Evolutionary conservation across 2,797 vertebrate genomes (phyloP).

Genomic region (Melanotaenia nigrans): DNA sequence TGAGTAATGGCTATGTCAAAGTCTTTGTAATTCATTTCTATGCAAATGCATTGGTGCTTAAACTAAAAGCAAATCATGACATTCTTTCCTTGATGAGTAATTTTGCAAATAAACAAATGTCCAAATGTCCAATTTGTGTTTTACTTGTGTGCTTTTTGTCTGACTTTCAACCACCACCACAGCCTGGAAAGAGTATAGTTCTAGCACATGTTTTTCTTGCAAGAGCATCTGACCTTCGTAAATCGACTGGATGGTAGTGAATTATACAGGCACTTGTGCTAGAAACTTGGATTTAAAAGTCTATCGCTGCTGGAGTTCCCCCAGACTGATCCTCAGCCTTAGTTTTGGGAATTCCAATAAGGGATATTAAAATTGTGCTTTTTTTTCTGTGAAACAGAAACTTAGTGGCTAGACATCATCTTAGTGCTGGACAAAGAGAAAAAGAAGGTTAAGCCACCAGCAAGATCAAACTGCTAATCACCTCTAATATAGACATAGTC

Average conservation of each 20-base stretch:
- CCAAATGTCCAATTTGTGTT: too few species aligned
- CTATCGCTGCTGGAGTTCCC: slow-evolving; percentile 37
- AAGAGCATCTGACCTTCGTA: background rate
- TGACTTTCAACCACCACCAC: too few species aligned
- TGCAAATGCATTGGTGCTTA: too few species aligned
- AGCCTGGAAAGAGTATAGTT: too few species aligned
- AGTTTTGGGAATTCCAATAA: background rate
- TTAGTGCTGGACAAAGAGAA: slow-evolving; percentile 8
- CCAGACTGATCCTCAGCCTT: slow-evolving; percentile 46
- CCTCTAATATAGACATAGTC: slow-evolving; percentile 10
- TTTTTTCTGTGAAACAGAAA: slow-evolving; percentile 10
- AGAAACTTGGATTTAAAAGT: slow-evolving; percentile 46
- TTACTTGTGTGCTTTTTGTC: too few species aligned
- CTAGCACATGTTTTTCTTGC: too few species aligned
- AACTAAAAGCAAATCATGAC: too few species aligned
- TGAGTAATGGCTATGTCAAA: too few species aligned
- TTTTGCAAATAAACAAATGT: too few species aligned
- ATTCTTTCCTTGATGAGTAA: too few species aligned
- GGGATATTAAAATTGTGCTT: background rate
- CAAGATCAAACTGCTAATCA: slow-evolving; percentile 33
- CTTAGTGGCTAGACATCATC: slow-evolving; percentile 17
- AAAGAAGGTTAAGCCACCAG: slow-evolving; percentile 4
- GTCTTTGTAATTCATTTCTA: too few species aligned
- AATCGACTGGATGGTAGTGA: slow-evolving; percentile 15
- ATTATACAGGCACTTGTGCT: slow-evolving; percentile 30